Evolutionary conservation across 2,797 vertebrate genomes (phyloP).

Genomic region (Glyptemys insculpta): DNA sequence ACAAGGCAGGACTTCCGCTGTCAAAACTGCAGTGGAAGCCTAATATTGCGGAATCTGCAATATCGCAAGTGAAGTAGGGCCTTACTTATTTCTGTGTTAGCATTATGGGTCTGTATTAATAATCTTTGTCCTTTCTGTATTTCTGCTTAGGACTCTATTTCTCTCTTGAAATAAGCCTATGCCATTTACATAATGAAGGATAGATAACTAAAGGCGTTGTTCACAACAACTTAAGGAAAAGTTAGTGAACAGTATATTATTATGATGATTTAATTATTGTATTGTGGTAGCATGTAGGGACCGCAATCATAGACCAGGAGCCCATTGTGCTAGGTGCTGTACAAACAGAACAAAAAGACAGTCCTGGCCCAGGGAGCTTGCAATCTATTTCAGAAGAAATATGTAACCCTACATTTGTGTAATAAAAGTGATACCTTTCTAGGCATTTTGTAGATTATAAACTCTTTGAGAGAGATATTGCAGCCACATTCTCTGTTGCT

Average conservation of each 20-base stretch:
- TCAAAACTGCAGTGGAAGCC: not conserved
- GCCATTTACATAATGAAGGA: not conserved
- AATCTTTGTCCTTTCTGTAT: not conserved
- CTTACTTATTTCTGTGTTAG: not conserved
- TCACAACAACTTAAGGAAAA: not conserved
- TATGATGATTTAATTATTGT: not conserved
- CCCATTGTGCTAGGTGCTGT: not conserved
- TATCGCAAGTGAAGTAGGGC: too few relatives aligned
- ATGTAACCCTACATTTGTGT: not conserved
- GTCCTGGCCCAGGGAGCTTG: not conserved
- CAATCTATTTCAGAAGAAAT: not conserved
- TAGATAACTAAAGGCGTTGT: not conserved
- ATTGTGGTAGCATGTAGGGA: not conserved
- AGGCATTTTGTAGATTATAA: not conserved
- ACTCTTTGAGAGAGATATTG: not conserved
- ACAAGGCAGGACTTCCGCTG: not conserved
- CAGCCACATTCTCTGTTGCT: not conserved
- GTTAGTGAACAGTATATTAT: not conserved
- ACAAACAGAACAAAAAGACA: not conserved
- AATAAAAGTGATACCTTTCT: not conserved
- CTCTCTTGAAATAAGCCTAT: not conserved
- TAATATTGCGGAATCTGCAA: too few relatives aligned
- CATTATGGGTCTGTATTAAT: not conserved
- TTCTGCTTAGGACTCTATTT: not conserved
- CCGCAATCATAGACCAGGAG: not conserved